Evolutionary conservation across 1,140 invertebrate species (phyloP).

Genomic region (Heliconius nattereri): DNA sequence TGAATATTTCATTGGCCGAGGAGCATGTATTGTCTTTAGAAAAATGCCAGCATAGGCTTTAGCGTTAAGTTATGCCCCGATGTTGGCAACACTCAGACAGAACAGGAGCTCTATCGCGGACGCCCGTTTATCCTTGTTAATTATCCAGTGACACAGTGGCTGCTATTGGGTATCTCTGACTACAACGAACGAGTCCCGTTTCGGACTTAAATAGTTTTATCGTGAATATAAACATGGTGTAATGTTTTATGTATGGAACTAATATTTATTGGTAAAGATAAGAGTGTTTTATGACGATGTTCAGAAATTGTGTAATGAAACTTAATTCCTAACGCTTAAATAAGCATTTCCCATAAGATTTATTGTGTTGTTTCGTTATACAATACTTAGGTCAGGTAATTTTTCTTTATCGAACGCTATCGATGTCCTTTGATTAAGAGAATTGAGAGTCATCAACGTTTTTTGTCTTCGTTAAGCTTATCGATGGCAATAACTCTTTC

Average conservation of each 20-base stretch:
- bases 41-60: conserved; percentile 66
- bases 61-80: conserved; percentile 71
- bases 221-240: conserved; percentile 38
- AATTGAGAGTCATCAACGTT: conserved; percentile 23
- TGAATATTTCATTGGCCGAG: conserved; percentile 73
- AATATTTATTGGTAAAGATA: conserved; percentile 34
- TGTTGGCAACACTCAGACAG: conserved; percentile 56
- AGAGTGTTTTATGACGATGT: conserved; percentile 34
- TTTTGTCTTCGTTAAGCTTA: conserved; percentile 42
- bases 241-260: conserved; percentile 27
- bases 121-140: conserved; percentile 65
- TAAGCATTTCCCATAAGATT: conserved; percentile 8
- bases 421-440: conserved; percentile 26
- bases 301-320: conserved; percentile 32
- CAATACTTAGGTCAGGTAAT: conserved; percentile 5
- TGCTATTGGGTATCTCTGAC: conserved; percentile 56
- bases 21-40: conserved; percentile 77
- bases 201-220: conserved; percentile 46
- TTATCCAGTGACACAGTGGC: conserved; percentile 64
- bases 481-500: conserved; percentile 50
- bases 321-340: conserved; percentile 21
- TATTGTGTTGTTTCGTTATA: conserved; percentile 18
- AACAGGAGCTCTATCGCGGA: conserved; percentile 48
- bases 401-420: not conserved
- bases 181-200: conserved; percentile 51